Evolutionary conservation across 2,888 invertebrate genomes (phyloP).

Genomic region (Aphidius colemani): DNA sequence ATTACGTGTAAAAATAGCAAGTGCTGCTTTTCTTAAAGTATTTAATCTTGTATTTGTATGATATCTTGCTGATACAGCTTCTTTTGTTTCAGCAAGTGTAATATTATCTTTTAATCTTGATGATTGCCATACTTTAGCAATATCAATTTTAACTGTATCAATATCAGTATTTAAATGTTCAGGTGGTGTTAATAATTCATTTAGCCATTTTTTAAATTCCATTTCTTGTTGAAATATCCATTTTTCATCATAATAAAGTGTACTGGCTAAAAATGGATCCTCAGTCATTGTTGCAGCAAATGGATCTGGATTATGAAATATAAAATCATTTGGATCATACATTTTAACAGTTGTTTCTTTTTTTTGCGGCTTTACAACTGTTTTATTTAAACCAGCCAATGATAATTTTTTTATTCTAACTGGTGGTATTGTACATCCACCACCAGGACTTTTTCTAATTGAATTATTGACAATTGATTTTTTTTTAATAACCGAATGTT

Average conservation of each 20-base stretch:
- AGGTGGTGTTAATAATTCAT: constrained; percentile 76
- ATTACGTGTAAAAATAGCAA: constrained; percentile 67
- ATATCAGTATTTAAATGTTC: constrained; percentile 64
- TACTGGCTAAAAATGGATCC: constrained; percentile 71
- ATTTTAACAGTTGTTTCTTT: constrained; percentile 42
- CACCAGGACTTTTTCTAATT: too few species aligned
- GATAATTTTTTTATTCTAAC: constrained; percentile 46
- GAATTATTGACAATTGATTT: too few species aligned
- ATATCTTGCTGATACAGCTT: constrained; percentile 69
- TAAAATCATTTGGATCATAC: constrained; percentile 50
- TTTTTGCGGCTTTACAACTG: constrained; percentile 12
- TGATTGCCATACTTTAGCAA: constrained; percentile 76
- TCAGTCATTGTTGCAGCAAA: constrained; percentile 65
- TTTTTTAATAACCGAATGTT: constrained; percentile 18
- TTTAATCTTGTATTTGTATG: constrained; percentile 71
- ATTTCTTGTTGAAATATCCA: constrained; percentile 72
- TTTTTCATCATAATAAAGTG: constrained; percentile 71
- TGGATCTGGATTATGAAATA: constrained; percentile 62
- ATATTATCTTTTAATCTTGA: constrained; percentile 70
- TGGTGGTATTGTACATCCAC: constrained; percentile 38
- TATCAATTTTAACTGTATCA: constrained; percentile 70
- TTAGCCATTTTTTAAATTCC: constrained; percentile 80
- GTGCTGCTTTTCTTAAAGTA: constrained; percentile 71
- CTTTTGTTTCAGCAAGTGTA: constrained; percentile 72
- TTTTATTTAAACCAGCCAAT: constrained; percentile 35